A percentile compares a stretch with the other conserved stretches of the same genome.
Evolutionary conservation across 2,888 invertebrate species (phyloP).

Genomic region (Crocallis elinguaria): DNA sequence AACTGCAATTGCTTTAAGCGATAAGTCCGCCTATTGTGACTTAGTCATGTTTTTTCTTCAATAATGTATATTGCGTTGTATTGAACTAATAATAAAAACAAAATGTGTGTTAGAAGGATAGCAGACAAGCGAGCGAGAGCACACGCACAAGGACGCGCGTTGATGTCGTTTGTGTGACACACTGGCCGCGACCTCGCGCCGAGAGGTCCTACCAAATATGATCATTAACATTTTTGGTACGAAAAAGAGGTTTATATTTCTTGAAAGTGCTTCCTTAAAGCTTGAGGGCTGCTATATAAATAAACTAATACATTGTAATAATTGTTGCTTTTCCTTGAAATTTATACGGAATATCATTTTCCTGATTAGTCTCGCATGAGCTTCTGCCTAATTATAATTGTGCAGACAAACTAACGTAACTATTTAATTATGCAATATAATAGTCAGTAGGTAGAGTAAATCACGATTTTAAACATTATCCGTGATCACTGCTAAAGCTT

Average conservation of each 20-base stretch:
- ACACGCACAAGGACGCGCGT: constrained; percentile 27
- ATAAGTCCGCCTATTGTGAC: too few relatives aligned
- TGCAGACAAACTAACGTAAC: constrained; percentile 39
- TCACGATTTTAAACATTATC: constrained; percentile 49
- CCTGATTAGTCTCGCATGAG: constrained; percentile 41
- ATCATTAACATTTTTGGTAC: constrained; percentile 7
- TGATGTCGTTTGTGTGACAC: constrained; percentile 30
- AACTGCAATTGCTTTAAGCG: too few relatives aligned
- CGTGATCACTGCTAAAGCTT: constrained; percentile 48
- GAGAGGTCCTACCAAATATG: constrained; percentile 1
- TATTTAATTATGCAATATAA: constrained; percentile 41
- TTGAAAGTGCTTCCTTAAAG: constrained; percentile 1
- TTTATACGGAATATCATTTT: constrained; percentile 32
- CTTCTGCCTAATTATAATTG: constrained; percentile 45
- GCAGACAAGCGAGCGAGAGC: neutral
- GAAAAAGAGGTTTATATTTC: constrained; percentile 3
- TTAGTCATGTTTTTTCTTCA: too few relatives aligned
- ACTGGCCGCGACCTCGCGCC: constrained; percentile 13
- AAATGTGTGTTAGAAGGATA: neutral
- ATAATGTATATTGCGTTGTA: too few relatives aligned
- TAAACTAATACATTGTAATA: neutral
- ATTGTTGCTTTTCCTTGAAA: neutral
- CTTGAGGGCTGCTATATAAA: neutral
- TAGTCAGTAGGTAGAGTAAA: constrained; percentile 36
- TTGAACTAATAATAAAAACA: neutral